Base-by-base conservation (phyloP, 2,113 vertebrate species). In the Podarcis muralis region DNA sequence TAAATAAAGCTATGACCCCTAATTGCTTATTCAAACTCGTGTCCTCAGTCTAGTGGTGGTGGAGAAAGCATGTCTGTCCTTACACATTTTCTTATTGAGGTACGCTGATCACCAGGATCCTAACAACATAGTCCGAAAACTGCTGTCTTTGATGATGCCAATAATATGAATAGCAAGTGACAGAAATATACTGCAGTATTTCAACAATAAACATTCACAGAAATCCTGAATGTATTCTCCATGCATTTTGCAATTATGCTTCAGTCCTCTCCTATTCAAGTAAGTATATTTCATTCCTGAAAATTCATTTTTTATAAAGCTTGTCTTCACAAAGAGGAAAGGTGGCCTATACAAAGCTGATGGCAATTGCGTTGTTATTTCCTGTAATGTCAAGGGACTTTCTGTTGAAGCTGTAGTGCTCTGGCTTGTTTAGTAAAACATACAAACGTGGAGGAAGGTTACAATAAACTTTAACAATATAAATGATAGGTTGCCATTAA, bases 361-460 rank as follows among this genome's bases (percentile, higher is more conserved):
- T 65, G 40, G 23, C n/a, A 84, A 89, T 43, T 23, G 11, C 13
- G 5, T 20, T 71, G 57, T 23, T 1, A 2, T 88, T 92, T 90
- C 89, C 91, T 93, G 88, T 91, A 23, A 53, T 43, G 12, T 68
- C n/a, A 66, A 90, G 2, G n/a, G 76, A 30, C 25, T 84, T 48
- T 59, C 84, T 90, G 53, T 53, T 48, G 43, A 71, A 71, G 11
- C 25, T 35, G 6, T 84, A 91, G n/a, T 37, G 89, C 75, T 88
- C 83, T 90, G 90, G 87, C 84, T 93, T 93, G 92, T 93, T 93
- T 93, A 81, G 86, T 91, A 93, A 94, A 95, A 92, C 91, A 93
- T 93, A 94, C 82, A 90, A 86, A 94, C 74, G 92, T 90, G 86
- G 94, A 94, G 85, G 90, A 93, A 93, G 90, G 91, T 94, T 94